These are phyloP conservation scores for Dicaeum eximium DNA, from an alignment of 2,113 vertebrate genomes.

Conservation along the genomic window DNA sequence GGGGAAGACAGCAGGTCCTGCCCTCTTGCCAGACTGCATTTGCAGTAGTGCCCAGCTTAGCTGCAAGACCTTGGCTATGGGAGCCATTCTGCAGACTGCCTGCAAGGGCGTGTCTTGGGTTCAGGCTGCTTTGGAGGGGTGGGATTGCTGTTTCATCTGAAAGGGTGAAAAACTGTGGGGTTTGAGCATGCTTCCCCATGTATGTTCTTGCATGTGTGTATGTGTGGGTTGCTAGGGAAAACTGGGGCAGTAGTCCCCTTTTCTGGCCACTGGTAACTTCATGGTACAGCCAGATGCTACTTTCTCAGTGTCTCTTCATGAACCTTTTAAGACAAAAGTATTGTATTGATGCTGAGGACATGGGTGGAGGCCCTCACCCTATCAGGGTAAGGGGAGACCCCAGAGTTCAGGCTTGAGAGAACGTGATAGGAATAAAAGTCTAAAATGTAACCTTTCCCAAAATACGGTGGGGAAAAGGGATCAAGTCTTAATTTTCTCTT, in stretches of 20 bases:
- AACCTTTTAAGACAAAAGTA: not conserved
- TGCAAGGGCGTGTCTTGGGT: rapidly evolving
- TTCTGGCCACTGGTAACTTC: not conserved
- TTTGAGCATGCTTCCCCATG: not conserved
- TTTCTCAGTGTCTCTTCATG: not conserved
- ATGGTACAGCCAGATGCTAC: not conserved
- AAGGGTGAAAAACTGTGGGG: not conserved
- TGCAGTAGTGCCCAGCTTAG: not conserved
- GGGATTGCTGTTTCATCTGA: not conserved
- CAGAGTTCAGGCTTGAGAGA: not conserved
- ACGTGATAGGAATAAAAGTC: not conserved
- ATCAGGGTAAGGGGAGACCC: not conserved
- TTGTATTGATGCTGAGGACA: not conserved
- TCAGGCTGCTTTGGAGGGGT: not conserved
- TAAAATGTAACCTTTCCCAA: not conserved
- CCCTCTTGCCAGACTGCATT: not conserved
- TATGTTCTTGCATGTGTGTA: conserved; percentile 13
- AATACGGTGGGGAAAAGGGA: not conserved
- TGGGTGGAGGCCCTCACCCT: not conserved
- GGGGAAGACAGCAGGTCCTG: not conserved
- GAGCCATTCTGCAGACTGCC: not conserved
- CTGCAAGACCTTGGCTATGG: not conserved
- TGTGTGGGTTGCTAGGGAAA: not conserved
- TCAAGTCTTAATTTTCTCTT: conserved; percentile 45
- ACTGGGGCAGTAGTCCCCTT: not conserved